These are phyloP conservation scores for Anabacerthia variegaticeps DNA, from an alignment of 2,797 vertebrate species.

Conservation along the genomic window DNA sequence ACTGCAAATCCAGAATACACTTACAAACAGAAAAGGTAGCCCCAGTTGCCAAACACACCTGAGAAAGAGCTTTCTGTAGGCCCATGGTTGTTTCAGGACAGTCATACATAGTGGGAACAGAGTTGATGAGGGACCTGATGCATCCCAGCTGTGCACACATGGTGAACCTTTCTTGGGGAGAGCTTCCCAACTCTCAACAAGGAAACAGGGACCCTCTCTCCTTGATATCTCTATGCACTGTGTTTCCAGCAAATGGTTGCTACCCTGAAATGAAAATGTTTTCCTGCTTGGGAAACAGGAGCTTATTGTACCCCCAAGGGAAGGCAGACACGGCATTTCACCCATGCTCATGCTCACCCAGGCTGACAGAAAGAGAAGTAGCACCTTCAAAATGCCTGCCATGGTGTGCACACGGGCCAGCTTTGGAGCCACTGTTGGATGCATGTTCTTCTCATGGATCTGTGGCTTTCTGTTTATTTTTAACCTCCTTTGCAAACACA, in stretches of 20 bases:
- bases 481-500: neutral
- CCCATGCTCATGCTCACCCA: fast-evolving
- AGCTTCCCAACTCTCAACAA: neutral
- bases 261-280: neutral
- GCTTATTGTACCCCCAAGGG: neutral
- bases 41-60: neutral
- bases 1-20: neutral
- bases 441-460: neutral
- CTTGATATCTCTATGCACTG: fast-evolving
- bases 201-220: neutral
- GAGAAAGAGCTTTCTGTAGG: neutral
- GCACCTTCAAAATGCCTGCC: neutral
- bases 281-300: neutral
- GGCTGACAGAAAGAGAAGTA: neutral
- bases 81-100: neutral
- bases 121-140: neutral
- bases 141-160: fast-evolving
- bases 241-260: neutral
- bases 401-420: fast-evolving
- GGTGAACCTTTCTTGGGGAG: neutral
- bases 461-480: neutral
- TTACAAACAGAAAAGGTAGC: neutral
- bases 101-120: neutral
- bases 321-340: fast-evolving
- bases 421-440: neutral